Conservation (phyloP, 37 sponge, comb jelly and placozoan species). For the Lycopodina hypogea region DNA sequence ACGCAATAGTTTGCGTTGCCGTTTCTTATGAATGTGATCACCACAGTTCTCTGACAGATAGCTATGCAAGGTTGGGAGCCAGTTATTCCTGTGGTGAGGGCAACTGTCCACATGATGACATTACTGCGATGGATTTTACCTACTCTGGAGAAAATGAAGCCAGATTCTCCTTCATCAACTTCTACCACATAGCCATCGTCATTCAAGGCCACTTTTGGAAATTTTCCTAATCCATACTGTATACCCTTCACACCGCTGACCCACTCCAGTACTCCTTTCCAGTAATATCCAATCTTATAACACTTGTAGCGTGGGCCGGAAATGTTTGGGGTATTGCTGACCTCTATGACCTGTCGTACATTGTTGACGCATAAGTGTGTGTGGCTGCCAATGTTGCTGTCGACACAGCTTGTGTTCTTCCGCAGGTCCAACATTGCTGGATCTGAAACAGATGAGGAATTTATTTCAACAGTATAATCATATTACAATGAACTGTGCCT, state of each 20-base stretch:
- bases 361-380: background rate
- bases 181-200: constrained; percentile 3
- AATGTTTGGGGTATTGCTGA: background rate
- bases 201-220: background rate
- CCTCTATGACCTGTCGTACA: background rate
- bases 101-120: background rate
- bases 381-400: constrained; percentile 1
- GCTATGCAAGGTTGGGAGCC: background rate
- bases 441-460: background rate
- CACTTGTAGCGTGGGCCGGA: background rate
- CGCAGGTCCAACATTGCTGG: background rate
- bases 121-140: background rate
- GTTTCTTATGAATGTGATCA: background rate
- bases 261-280: background rate
- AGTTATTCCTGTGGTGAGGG: background rate
- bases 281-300: background rate
- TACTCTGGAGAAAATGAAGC: background rate
- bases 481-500: too few species aligned
- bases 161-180: constrained; percentile 1
- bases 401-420: background rate
- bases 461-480: too few species aligned
- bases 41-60: background rate
- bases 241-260: background rate
- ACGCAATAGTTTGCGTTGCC: background rate
- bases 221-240: constrained; percentile 5